phyloP scores from a whole-genome alignment of 2,113 vertebrate genomes.

The Naja naja region DNA sequence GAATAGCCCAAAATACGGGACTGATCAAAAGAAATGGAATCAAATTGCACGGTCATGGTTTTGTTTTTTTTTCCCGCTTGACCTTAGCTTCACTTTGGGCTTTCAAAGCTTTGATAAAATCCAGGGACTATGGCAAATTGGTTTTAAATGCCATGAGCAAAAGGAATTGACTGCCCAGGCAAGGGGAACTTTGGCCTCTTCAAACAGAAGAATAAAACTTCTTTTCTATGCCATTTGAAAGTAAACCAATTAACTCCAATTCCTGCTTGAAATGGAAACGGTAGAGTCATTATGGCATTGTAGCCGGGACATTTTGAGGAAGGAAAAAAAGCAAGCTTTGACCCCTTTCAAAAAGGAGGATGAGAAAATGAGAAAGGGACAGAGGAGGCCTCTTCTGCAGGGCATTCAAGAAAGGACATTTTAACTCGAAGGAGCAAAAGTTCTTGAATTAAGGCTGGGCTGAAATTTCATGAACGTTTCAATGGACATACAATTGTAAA shows the following conservation, averaged over 20 bases:
- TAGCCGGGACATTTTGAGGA: background rate
- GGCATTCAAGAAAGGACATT: background rate
- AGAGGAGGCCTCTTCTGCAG: background rate
- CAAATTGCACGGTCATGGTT: background rate
- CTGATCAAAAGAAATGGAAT: background rate
- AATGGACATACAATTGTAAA: background rate
- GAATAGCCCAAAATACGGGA: background rate
- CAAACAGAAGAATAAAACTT: background rate
- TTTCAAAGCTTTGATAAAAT: background rate
- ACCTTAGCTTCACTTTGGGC: background rate
- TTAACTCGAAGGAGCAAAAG: background rate
- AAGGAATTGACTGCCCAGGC: background rate
- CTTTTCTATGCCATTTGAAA: background rate
- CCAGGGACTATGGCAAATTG: background rate
- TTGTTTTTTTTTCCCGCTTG: background rate
- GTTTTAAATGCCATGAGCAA: slow-evolving; percentile 6
- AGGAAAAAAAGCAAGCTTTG: background rate
- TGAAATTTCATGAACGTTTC: background rate
- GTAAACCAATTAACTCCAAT: background rate
- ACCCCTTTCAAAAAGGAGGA: background rate
- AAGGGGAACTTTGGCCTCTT: background rate
- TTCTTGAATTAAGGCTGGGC: background rate
- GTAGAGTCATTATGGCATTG: background rate
- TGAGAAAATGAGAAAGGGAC: background rate
- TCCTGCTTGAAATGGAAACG: background rate